These are phyloP conservation scores for Schmidtea mediterranea DNA, from an alignment of 1,140 invertebrate genomes.

Conservation along the genomic window DNA sequence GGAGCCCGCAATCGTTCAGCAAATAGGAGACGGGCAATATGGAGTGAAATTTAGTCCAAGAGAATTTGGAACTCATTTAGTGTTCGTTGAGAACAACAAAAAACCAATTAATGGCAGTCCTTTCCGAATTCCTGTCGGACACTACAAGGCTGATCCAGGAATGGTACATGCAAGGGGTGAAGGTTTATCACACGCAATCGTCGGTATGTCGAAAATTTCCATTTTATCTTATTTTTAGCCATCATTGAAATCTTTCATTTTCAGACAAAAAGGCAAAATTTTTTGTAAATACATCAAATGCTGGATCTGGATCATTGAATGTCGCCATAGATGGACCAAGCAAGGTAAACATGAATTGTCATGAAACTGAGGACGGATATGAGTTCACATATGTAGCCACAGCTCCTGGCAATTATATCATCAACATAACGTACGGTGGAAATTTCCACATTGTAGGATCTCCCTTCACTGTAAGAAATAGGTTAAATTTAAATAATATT, in stretches of 20 bases:
- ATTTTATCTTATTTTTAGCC: not conserved
- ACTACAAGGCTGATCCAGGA: slow-evolving; percentile 75
- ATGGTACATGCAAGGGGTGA: slow-evolving; percentile 60
- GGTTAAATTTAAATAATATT: too few relatives aligned
- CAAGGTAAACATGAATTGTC: slow-evolving; percentile 35
- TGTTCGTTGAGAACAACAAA: slow-evolving; percentile 73
- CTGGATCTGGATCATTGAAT: slow-evolving; percentile 60
- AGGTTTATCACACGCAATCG: slow-evolving; percentile 34
- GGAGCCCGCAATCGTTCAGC: slow-evolving; percentile 21
- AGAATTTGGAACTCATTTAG: slow-evolving; percentile 77
- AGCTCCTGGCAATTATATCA: slow-evolving; percentile 71
- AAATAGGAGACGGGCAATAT: slow-evolving; percentile 23
- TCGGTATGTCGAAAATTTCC: slow-evolving; percentile 33
- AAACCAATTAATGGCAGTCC: slow-evolving; percentile 80
- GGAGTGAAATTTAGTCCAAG: slow-evolving; percentile 70
- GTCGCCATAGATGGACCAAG: slow-evolving; percentile 84
- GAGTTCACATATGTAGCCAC: slow-evolving; percentile 86
- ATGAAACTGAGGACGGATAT: slow-evolving; percentile 69
- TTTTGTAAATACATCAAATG: slow-evolving; percentile 75
- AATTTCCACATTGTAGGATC: slow-evolving; percentile 54
- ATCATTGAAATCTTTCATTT: not conserved
- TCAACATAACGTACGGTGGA: slow-evolving; percentile 81
- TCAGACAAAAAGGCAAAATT: slow-evolving; percentile 37
- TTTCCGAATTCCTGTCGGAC: slow-evolving; percentile 67
- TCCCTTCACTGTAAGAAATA: not conserved